These are phyloP conservation scores for Druceiella hillmani DNA, from an alignment of 2,888 invertebrate genomes.

Conservation along the genomic window DNA sequence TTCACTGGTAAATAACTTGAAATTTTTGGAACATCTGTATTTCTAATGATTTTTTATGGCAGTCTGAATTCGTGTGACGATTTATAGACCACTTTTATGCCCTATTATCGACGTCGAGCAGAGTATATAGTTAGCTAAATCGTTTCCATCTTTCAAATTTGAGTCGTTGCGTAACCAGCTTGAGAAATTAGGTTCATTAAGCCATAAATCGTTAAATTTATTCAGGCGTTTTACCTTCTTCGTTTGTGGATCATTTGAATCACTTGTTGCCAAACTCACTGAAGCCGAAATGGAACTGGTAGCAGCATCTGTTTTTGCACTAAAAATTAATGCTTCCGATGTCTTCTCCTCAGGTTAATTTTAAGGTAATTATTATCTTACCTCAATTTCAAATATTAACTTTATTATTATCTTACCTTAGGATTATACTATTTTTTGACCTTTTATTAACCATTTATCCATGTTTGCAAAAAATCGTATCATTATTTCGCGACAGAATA, in stretches of 20 bases:
- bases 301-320: constrained; percentile 8
- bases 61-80: constrained; percentile 17
- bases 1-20: no score
- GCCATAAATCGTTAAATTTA: constrained; percentile 13
- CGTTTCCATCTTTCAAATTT: constrained; percentile 15
- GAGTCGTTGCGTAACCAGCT: constrained; percentile 11
- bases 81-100: no score
- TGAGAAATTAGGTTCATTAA: constrained; percentile 11
- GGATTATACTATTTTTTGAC: no score
- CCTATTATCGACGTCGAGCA: constrained; percentile 14
- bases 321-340: constrained; percentile 11
- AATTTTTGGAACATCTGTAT: background rate
- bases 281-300: constrained; percentile 8
- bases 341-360: constrained; percentile 4
- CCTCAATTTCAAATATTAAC: no score
- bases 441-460: no score
- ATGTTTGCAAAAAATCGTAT: no score
- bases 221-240: constrained; percentile 11
- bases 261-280: constrained; percentile 5
- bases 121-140: constrained; percentile 14
- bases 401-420: no score
- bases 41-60: constrained; percentile 14
- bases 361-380: no score
- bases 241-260: constrained; percentile 9
- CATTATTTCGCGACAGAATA: no score